A percentile compares a stretch with the other conserved stretches of the same genome.
These are phyloP conservation scores for Remorina albescens DNA, from an alignment of 2,797 vertebrate species.

Conservation along the genomic window DNA sequence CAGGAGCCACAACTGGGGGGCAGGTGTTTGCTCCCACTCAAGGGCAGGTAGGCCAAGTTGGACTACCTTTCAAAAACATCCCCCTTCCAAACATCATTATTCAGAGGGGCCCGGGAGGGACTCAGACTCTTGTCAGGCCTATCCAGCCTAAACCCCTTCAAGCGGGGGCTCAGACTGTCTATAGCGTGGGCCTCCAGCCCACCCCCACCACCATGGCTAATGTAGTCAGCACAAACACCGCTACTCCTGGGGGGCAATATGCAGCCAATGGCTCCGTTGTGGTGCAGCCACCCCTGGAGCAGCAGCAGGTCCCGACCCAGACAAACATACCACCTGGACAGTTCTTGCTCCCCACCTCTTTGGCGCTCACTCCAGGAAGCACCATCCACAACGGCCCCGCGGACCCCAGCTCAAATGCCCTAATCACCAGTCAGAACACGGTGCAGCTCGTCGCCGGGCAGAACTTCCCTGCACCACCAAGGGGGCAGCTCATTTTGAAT, in stretches of 20 bases:
- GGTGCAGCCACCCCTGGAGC: slow-evolving; percentile 92
- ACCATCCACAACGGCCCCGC: slow-evolving; percentile 90
- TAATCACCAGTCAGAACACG: slow-evolving; percentile 91
- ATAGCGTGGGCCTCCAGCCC: slow-evolving; percentile 91
- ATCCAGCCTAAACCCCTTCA: slow-evolving; percentile 98
- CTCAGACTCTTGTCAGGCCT: slow-evolving; percentile 91
- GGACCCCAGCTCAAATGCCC: slow-evolving; percentile 88
- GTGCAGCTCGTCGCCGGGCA: slow-evolving; percentile 94
- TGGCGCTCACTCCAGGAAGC: slow-evolving; percentile 89
- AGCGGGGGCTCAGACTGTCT: slow-evolving; percentile 91
- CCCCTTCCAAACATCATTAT: slow-evolving; percentile 99
- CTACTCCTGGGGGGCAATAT: slow-evolving; percentile 87
- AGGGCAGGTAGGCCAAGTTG: slow-evolving; percentile 91
- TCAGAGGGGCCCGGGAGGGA: slow-evolving; percentile 92
- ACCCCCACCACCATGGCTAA: slow-evolving; percentile 69
- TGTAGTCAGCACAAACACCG: slow-evolving; percentile 71
- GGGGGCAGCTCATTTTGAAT: slow-evolving; percentile 93
- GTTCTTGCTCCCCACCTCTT: slow-evolving; percentile 91
- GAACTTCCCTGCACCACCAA: slow-evolving; percentile 86
- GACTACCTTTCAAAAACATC: slow-evolving; percentile 95
- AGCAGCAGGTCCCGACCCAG: slow-evolving; percentile 86
- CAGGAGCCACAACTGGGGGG: slow-evolving; percentile 84
- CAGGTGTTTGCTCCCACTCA: slow-evolving; percentile 90
- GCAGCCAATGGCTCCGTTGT: slow-evolving; percentile 91
- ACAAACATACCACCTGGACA: slow-evolving; percentile 87